Conservation (phyloP, 53 echinoderm and acorn worm genomes). For the Zoroaster sp. region DNA sequence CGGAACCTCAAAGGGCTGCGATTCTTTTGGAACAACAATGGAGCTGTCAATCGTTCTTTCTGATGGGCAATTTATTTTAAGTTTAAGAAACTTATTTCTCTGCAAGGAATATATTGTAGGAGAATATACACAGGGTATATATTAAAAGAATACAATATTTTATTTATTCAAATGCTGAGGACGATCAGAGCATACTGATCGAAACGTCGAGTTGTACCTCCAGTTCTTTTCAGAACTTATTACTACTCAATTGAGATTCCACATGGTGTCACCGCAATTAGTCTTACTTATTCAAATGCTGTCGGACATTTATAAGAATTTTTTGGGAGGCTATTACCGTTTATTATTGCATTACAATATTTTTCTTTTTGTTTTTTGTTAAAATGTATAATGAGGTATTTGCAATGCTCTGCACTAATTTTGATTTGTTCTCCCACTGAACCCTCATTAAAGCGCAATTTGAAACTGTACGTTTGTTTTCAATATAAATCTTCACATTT, state of each 20-base stretch:
- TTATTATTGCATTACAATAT: background rate
- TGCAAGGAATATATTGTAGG: too few relatives aligned
- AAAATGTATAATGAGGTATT: background rate
- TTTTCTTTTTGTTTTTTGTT: background rate
- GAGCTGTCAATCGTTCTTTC: too few relatives aligned
- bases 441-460: background rate
- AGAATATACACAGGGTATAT: too few relatives aligned
- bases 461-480: background rate
- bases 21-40: too few relatives aligned
- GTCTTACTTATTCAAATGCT: background rate
- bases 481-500: background rate
- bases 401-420: background rate
- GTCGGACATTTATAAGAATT: background rate
- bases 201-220: too few relatives aligned
- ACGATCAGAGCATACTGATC: too few relatives aligned
- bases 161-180: too few relatives aligned
- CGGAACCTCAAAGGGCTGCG: too few relatives aligned
- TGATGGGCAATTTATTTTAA: too few relatives aligned
- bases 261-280: background rate
- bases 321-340: background rate
- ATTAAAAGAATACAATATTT: too few relatives aligned
- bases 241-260: background rate
- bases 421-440: background rate
- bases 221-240: too few relatives aligned
- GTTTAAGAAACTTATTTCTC: too few relatives aligned